phyloP scores from a whole-genome alignment of 2,797 vertebrate species.

The Synaphobranchus kaupii region DNA sequence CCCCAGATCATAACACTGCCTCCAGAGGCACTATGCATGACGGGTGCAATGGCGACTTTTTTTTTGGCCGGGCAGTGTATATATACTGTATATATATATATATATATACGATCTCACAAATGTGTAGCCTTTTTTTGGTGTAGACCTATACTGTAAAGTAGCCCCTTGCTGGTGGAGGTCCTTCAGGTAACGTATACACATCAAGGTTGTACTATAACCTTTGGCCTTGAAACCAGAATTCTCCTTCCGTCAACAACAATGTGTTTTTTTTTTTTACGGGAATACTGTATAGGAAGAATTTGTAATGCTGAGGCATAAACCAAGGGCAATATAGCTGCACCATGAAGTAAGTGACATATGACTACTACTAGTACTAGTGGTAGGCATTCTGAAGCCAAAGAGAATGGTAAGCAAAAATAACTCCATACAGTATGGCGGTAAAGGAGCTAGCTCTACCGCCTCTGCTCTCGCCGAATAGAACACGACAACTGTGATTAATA shows the following conservation, averaged over 20 bases:
- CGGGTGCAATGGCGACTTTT: too few species aligned
- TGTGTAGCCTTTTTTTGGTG: too few species aligned
- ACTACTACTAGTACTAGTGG: neutral
- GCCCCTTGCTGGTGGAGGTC: neutral
- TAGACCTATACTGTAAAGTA: neutral
- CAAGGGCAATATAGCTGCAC: neutral
- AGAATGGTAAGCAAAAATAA: neutral
- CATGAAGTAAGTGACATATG: neutral
- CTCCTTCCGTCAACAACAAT: neutral
- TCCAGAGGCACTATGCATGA: too few species aligned
- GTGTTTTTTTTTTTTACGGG: neutral
- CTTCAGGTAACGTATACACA: neutral
- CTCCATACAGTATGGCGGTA: neutral
- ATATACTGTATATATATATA: too few species aligned
- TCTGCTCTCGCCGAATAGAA: slow-evolving; percentile 39
- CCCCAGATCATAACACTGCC: too few species aligned
- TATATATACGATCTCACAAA: too few species aligned
- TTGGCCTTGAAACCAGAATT: slow-evolving; percentile 2
- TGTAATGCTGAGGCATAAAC: neutral
- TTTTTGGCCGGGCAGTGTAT: too few species aligned
- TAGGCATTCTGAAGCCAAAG: neutral
- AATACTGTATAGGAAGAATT: neutral
- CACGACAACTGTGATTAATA: slow-evolving; percentile 39
- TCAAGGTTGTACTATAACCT: slow-evolving; percentile 2
- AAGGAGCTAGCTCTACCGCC: neutral